phyloP scores from a whole-genome alignment of 2,113 vertebrate genomes.

The Mystacornis crossleyi region DNA sequence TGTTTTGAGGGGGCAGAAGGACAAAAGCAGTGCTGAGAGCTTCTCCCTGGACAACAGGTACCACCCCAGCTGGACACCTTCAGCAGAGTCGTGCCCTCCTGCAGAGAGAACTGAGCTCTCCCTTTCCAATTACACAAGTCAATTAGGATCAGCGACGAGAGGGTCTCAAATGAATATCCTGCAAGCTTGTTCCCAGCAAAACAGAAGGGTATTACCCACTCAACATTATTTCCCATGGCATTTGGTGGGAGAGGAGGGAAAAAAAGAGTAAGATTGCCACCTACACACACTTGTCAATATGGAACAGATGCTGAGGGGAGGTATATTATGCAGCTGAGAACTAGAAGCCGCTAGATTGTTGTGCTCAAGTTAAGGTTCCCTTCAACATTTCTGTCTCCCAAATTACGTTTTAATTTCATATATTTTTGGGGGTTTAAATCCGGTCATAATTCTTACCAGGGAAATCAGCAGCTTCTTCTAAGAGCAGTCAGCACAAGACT shows the following conservation, averaged over 20 bases:
- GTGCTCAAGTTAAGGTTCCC: neutral
- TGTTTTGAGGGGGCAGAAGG: neutral
- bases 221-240: slow-evolving; percentile 55
- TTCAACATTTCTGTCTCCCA: neutral
- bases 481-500: neutral
- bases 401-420: neutral
- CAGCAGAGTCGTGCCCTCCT: neutral
- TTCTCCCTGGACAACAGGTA: neutral
- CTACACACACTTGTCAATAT: slow-evolving; percentile 52
- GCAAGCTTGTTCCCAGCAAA: slow-evolving; percentile 38
- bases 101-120: neutral
- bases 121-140: slow-evolving; percentile 49
- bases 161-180: slow-evolving; percentile 44
- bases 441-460: neutral
- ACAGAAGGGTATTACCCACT: slow-evolving; percentile 61
- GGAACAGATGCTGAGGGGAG: slow-evolving; percentile 51
- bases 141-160: slow-evolving; percentile 17
- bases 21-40: neutral
- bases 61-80: neutral
- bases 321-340: slow-evolving; percentile 54
- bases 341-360: neutral
- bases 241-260: slow-evolving; percentile 45
- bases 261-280: slow-evolving; percentile 42
- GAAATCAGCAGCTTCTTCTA: neutral
- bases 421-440: neutral